These are phyloP conservation scores for Danio kyathit DNA, from an alignment of 2,797 vertebrate genomes.

Conservation along the genomic window DNA sequence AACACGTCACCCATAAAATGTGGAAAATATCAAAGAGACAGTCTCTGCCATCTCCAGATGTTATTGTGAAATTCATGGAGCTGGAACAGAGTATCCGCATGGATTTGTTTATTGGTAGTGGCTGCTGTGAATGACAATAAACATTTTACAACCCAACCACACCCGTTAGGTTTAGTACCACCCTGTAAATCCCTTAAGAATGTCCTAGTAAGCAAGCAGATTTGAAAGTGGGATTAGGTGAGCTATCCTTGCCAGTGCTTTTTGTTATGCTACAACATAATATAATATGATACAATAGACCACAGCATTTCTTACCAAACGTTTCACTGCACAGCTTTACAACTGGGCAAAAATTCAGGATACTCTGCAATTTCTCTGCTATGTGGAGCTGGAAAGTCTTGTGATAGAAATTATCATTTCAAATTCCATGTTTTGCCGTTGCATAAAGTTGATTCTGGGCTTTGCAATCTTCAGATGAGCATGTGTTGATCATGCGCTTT, in stretches of 20 bases:
- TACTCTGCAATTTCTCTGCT: neutral
- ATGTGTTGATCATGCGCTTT: neutral
- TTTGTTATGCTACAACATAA: too few relatives aligned
- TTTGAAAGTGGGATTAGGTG: neutral
- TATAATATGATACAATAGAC: too few relatives aligned
- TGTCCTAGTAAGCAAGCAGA: conserved; percentile 16
- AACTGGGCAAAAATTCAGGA: conserved; percentile 4
- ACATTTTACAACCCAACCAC: conserved; percentile 9
- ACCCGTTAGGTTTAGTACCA: neutral
- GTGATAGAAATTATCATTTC: neutral
- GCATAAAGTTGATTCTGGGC: neutral
- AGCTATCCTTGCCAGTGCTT: neutral
- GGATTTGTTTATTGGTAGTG: conserved; percentile 14
- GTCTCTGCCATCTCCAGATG: neutral
- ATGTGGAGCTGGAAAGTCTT: neutral
- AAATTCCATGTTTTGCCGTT: neutral
- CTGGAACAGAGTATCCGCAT: neutral
- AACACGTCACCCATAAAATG: conserved; percentile 11
- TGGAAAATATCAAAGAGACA: neutral
- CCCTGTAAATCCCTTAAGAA: conserved; percentile 27
- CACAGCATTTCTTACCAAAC: neutral
- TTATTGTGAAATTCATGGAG: conserved; percentile 22
- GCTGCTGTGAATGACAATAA: conserved; percentile 23
- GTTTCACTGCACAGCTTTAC: neutral
- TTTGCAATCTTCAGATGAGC: neutral